Base-by-base conservation (phyloP, 2,113 vertebrate genomes). In the Hymenochirus boettgeri region DNA sequence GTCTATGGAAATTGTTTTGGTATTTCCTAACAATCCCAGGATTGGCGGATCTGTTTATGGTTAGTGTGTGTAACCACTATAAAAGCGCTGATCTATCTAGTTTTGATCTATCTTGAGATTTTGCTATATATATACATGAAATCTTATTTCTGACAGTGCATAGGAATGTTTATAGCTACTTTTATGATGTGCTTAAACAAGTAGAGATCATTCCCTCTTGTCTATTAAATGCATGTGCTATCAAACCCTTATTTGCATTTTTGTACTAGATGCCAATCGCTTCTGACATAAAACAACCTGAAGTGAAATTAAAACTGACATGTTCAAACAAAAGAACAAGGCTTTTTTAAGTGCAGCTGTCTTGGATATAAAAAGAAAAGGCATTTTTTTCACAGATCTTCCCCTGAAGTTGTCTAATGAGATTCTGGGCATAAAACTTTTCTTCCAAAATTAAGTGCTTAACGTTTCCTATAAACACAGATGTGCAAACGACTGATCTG, bases 401-500 rank as follows among this genome's bases (percentile, higher is more conserved):
- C 7, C 9, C 33, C 17, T 42, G 39, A 23, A 23, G 18, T 21
- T 74, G 47, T 29, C 55, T 61, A 70, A 77, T 56, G 7, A 0
- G 73, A 62, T 74, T 72, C 63, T 58, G 57, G 74, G 75, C n/a
- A 51, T 17, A 35, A 63, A 75, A 57, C 24, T 63, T 71, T 67
- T 79, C 24, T 11, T 13, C 46, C 71, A 71, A 72, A 79, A 73
- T 72, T 76, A 61, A 71, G 72, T 57, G 73, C 74, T 75, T 53
- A 21, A 57, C 76, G 72, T 26, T 22, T 71, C 71, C 3, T 0
- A 26, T 0, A 80, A 79, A 73, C 72, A 78, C 76, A 83, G 79
- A 83, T 83, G 80, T 74, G 73, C 8, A 69, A 73, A 72, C 71
- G 76, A 79, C 73, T 79, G 78, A 79, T 66, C 70, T 63, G 54